These are phyloP conservation scores for Zoanthus solanderi DNA, from an alignment of 92 coral and sea anemone species.

Conservation along the genomic window DNA sequence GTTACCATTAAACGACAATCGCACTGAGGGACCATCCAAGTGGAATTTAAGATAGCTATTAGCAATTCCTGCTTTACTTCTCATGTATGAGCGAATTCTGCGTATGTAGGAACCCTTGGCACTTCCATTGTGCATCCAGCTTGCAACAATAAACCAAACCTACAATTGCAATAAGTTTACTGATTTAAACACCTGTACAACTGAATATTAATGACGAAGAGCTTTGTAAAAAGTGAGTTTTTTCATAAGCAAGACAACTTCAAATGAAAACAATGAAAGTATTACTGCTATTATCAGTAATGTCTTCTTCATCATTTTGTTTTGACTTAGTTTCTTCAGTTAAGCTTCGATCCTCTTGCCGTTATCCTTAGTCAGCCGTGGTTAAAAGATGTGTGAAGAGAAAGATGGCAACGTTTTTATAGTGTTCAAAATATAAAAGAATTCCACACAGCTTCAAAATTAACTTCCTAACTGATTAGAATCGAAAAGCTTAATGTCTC, in stretches of 20 bases:
- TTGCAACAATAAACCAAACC: background rate
- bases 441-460: background rate
- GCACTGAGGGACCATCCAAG: background rate
- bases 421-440: background rate
- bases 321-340: background rate
- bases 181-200: background rate
- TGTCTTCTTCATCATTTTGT: background rate
- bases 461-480: background rate
- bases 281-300: background rate
- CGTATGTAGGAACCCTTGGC: background rate
- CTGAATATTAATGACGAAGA: background rate
- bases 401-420: background rate
- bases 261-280: background rate
- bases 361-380: background rate
- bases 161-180: background rate
- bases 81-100: background rate
- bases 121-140: background rate
- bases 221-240: background rate
- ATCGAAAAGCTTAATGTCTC: background rate
- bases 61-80: background rate
- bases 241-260: background rate
- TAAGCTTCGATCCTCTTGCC: background rate
- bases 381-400: background rate
- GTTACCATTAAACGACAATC: slow-evolving; percentile 13
- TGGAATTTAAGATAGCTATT: slow-evolving; percentile 20